Evolutionary conservation across 2,113 vertebrate genomes (phyloP).

Genomic region (Microcebus lehilahytsara): DNA sequence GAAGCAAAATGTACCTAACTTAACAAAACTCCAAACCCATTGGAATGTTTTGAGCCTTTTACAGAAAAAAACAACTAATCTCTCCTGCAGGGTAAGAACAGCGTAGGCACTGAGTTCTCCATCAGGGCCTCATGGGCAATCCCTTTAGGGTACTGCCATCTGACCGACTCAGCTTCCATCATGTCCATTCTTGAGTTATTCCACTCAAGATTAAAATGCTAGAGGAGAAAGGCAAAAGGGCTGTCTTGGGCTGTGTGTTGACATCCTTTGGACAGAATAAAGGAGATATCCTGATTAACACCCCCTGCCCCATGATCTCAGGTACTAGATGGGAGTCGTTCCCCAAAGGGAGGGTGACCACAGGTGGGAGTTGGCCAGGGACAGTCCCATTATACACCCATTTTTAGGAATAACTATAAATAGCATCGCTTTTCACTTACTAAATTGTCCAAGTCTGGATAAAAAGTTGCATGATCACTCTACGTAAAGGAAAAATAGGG

Average conservation of each 20-base stretch:
- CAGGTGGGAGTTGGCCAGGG: neutral
- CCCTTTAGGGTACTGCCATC: neutral
- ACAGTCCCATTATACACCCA: neutral
- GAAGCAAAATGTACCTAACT: neutral
- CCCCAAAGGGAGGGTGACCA: neutral
- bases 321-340: neutral
- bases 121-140: too few species aligned
- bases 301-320: too few species aligned
- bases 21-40: neutral
- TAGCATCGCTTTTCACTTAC: neutral
- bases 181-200: neutral
- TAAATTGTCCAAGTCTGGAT: neutral
- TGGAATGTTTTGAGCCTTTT: neutral
- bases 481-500: neutral
- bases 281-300: neutral
- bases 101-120: neutral
- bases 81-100: neutral
- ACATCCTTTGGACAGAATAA: neutral
- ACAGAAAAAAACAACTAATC: neutral
- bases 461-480: neutral
- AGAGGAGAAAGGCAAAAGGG: neutral
- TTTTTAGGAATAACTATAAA: constrained; percentile 9
- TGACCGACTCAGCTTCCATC: neutral
- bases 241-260: neutral
- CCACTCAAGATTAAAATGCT: neutral